Evolutionary conservation across 2,888 invertebrate genomes (phyloP).

Genomic region (Anthophora plumipes): DNA sequence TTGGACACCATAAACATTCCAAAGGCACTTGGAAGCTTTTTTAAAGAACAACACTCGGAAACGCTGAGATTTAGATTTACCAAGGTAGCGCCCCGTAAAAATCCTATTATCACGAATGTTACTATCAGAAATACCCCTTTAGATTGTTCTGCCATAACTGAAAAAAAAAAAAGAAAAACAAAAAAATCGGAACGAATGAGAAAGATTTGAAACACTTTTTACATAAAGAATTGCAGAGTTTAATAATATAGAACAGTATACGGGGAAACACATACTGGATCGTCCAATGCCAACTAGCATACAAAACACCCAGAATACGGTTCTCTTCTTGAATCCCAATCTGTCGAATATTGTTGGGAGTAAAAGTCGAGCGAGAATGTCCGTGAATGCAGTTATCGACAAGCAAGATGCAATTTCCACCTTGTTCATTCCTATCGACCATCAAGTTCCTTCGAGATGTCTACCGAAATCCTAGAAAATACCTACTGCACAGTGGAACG

Average conservation of each 20-base stretch:
- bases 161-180: constrained; percentile 73
- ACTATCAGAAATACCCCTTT: constrained; percentile 89
- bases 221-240: not conserved
- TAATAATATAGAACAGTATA: not conserved
- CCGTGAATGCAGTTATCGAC: constrained; percentile 91
- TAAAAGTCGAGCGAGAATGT: constrained; percentile 90
- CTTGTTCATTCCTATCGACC: constrained; percentile 84
- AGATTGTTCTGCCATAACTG: constrained; percentile 91
- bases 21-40: constrained; percentile 91
- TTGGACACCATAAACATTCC: constrained; percentile 92
- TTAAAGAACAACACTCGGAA: constrained; percentile 90
- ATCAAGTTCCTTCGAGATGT: constrained; percentile 70
- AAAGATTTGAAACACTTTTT: not conserved
- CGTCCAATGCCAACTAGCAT: constrained; percentile 90
- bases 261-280: constrained; percentile 89
- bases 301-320: constrained; percentile 90
- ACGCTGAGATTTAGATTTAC: constrained; percentile 92
- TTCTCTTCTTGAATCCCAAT: constrained; percentile 88
- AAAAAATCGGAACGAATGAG: not conserved
- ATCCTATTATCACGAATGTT: constrained; percentile 91
- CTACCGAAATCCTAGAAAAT: constrained; percentile 61
- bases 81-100: constrained; percentile 91
- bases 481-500: constrained; percentile 51
- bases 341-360: constrained; percentile 91
- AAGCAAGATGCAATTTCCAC: constrained; percentile 90